Conservation (phyloP, 1,140 invertebrate genomes). For the Thaumetopoea pityocampa region DNA sequence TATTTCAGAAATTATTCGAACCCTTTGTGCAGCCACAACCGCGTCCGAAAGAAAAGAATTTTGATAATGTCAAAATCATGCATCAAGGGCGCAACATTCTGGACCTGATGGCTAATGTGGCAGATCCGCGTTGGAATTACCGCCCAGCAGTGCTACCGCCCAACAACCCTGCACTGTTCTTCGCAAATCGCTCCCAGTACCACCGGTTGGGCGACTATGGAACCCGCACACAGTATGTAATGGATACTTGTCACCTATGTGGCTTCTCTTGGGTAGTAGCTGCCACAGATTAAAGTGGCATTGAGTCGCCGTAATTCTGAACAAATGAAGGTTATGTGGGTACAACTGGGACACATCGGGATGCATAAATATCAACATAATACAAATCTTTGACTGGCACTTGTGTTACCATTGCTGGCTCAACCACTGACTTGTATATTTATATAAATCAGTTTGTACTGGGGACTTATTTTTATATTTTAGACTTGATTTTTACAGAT, state of each 20-base stretch:
- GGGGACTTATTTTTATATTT: slow-evolving; percentile 41
- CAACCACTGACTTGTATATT: slow-evolving; percentile 38
- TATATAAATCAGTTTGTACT: slow-evolving; percentile 20
- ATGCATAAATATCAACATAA: slow-evolving; percentile 51
- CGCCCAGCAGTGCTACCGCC: slow-evolving; percentile 63
- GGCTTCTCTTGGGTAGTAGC: slow-evolving; percentile 66
- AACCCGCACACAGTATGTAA: slow-evolving; percentile 68
- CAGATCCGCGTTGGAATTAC: slow-evolving; percentile 61
- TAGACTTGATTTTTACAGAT: slow-evolving; percentile 22
- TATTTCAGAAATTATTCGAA: slow-evolving; percentile 67
- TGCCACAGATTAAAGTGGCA: slow-evolving; percentile 57
- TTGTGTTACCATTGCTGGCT: slow-evolving; percentile 21
- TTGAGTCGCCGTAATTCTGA: slow-evolving; percentile 44
- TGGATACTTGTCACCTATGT: slow-evolving; percentile 61
- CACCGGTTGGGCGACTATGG: slow-evolving; percentile 67
- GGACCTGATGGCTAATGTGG: slow-evolving; percentile 67
- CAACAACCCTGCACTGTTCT: slow-evolving; percentile 70
- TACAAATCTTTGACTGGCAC: slow-evolving; percentile 38
- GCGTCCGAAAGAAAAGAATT: slow-evolving; percentile 53
- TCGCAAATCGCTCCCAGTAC: slow-evolving; percentile 73
- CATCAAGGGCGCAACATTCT: slow-evolving; percentile 67
- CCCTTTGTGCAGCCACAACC: slow-evolving; percentile 61
- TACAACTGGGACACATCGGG: slow-evolving; percentile 66
- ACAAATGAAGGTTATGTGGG: slow-evolving; percentile 51
- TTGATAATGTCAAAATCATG: slow-evolving; percentile 53